These are phyloP conservation scores for Clavelina lepadiformis DNA, from an alignment of 23 tunicate species.

Conservation along the genomic window DNA sequence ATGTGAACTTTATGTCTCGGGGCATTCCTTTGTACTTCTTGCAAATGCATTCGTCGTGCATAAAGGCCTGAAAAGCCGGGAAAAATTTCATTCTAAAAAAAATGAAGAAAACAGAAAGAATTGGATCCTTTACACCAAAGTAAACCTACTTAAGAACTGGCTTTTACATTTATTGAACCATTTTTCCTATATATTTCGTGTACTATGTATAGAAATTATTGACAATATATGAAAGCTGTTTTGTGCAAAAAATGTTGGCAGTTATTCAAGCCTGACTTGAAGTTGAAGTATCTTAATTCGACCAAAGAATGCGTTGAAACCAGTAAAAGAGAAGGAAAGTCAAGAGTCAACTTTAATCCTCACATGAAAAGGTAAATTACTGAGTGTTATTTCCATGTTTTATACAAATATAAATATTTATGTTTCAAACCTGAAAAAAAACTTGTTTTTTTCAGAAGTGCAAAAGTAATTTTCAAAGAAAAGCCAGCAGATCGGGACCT, in stretches of 20 bases:
- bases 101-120: slow-evolving; percentile 71
- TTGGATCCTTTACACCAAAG: slow-evolving; percentile 39
- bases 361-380: slow-evolving; percentile 9
- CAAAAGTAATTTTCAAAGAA: too few species aligned
- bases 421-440: too few species aligned
- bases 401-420: too few species aligned
- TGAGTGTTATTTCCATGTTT: too few species aligned
- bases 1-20: slow-evolving; percentile 82
- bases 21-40: slow-evolving; percentile 45
- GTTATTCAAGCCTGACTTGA: slow-evolving; percentile 29
- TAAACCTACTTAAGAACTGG: neutral
- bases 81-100: slow-evolving; percentile 54
- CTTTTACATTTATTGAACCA: neutral
- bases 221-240: neutral
- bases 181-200: neutral
- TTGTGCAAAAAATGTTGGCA: neutral
- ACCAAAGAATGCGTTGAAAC: slow-evolving; percentile 6
- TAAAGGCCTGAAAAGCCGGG: slow-evolving; percentile 60
- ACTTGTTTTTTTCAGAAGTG: too few species aligned
- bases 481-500: too few species aligned
- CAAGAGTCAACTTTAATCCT: slow-evolving; percentile 27
- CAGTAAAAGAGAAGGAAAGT: slow-evolving; percentile 11
- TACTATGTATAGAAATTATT: neutral
- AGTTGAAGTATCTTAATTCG: slow-evolving; percentile 17
- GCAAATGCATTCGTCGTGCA: slow-evolving; percentile 82